A percentile compares a stretch with the other conserved stretches of the same genome.
Evolutionary conservation across 2,797 vertebrate genomes (phyloP).

Genomic region (Borostomias antarcticus): DNA sequence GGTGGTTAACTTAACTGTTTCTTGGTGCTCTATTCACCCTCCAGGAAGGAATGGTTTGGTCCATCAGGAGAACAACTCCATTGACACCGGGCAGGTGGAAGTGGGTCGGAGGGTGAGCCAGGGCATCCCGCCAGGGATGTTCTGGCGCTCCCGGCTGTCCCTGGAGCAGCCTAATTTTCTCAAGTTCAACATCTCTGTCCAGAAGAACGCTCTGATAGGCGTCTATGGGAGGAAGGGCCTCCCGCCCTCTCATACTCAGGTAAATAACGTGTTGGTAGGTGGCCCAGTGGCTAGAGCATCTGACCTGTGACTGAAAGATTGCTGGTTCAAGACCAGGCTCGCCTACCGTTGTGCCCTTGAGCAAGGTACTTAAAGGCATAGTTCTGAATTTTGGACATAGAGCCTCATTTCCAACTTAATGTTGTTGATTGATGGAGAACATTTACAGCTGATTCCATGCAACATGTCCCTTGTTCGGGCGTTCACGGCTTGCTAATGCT

Average conservation of each 20-base stretch:
- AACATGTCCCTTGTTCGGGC: too few relatives aligned
- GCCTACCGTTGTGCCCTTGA: too few relatives aligned
- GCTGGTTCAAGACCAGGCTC: too few relatives aligned
- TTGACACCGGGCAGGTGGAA: slow-evolving; percentile 94
- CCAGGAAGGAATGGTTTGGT: slow-evolving; percentile 84
- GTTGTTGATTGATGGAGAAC: too few relatives aligned
- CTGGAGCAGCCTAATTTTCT: slow-evolving; percentile 93
- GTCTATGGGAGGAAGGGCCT: slow-evolving; percentile 97
- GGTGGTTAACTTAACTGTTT: background rate
- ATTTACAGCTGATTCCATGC: too few relatives aligned
- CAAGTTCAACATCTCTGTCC: slow-evolving; percentile 99
- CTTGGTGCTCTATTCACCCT: slow-evolving; percentile 36
- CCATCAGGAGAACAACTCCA: slow-evolving; percentile 91
- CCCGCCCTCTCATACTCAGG: slow-evolving; percentile 96
- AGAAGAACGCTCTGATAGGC: slow-evolving; percentile 96
- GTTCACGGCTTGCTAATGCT: too few relatives aligned
- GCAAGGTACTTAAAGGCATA: too few relatives aligned
- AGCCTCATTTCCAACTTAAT: too few relatives aligned
- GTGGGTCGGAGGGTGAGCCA: slow-evolving; percentile 87
- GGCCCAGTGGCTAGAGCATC: too few relatives aligned
- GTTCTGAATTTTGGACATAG: too few relatives aligned
- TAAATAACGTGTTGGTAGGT: slow-evolving; percentile 64
- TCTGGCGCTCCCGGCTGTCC: slow-evolving; percentile 93
- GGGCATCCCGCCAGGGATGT: slow-evolving; percentile 90
- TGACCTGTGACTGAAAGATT: too few relatives aligned